These are phyloP conservation scores for Nibea coibor DNA, from an alignment of 2,113 vertebrate genomes.

Conservation along the genomic window DNA sequence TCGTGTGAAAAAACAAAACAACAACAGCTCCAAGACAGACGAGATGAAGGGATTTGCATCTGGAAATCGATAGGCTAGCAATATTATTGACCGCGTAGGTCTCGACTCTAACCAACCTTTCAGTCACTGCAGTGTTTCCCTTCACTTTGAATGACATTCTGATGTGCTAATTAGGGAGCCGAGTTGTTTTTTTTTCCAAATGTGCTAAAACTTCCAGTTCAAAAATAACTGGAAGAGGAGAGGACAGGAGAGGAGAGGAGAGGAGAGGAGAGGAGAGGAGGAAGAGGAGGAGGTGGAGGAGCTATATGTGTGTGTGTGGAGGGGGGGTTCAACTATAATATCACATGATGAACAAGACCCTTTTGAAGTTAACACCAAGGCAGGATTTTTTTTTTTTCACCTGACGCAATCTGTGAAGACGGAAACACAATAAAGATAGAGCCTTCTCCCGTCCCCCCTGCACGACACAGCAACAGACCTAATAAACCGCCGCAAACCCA, in stretches of 20 bases:
- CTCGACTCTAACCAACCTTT: conserved; percentile 40
- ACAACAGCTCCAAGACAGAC: conserved; percentile 40
- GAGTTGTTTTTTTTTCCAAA: conserved; percentile 40
- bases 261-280: background rate
- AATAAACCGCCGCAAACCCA: conserved; percentile 65
- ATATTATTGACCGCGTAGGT: conserved; percentile 49
- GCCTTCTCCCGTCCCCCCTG: conserved; percentile 28
- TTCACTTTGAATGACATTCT: conserved; percentile 57
- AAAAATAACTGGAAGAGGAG: conserved; percentile 52
- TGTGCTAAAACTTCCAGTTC: conserved; percentile 53
- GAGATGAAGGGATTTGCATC: conserved; percentile 17
- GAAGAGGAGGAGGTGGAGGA: background rate
- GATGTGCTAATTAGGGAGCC: conserved; percentile 72
- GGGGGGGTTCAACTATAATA: conserved; percentile 30
- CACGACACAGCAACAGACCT: conserved; percentile 44
- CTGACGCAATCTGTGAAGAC: conserved; percentile 6
- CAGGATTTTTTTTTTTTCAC: conserved; percentile 11
- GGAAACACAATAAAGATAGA: conserved; percentile 62
- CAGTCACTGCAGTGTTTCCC: conserved; percentile 45
- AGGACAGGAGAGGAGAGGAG: background rate
- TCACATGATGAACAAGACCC: conserved; percentile 62
- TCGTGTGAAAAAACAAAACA: conserved; percentile 30
- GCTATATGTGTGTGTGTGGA: no score
- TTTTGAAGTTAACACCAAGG: conserved; percentile 69
- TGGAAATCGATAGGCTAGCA: conserved; percentile 53